Evolutionary conservation across 1,140 invertebrate species (phyloP), one percentile per base, ranked within the genome.

Genomic region (Pogonognathellus flavescens): DNA sequence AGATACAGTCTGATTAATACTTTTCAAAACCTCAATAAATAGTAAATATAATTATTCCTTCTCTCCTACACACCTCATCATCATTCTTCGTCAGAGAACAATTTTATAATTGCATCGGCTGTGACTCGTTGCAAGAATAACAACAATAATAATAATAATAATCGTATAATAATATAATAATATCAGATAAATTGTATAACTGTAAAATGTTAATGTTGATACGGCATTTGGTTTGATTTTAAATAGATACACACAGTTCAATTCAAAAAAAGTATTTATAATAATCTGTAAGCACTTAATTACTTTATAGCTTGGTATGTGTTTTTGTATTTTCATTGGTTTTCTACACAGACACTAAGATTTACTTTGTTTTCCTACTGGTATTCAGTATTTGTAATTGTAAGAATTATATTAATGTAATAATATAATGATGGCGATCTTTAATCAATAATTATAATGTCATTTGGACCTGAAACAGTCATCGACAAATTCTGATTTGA

Each of bases 1-100:
- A 76, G 22, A 76, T 76, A 76, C 70, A 76, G 70, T 76, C 70
- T 76, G 70, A 76, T 76, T 76, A 76, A 76, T 76, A 76, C 70
- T 76, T 76, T 76, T 76, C 22, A 41, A 76, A 76, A 76, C 70
- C 70, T 49, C 70, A 76, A 76, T 76, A 31, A 76, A 57, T 57
- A 57, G 53, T 57, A 57, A 57, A 76, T 76, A 76, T 76, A 76
- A 50, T 14, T 57, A 41, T 76, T 76, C 70, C 70, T 76, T 41
- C 11, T 41, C 70, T 49, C 70, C 31, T 76, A 9, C 14, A 9
- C n/a, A 31, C 2, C 31, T 41, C 31, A 41, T 3, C 31, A 41
- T 41, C 6, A 1, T 41, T 41, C 31, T 41, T 41, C 31, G 6
- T 41, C 31, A 41, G 31, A 41, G 31, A 41, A 41, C 6, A 41